Conservation (phyloP, 2,888 invertebrate species). For the Zelleria hepariella region DNA sequence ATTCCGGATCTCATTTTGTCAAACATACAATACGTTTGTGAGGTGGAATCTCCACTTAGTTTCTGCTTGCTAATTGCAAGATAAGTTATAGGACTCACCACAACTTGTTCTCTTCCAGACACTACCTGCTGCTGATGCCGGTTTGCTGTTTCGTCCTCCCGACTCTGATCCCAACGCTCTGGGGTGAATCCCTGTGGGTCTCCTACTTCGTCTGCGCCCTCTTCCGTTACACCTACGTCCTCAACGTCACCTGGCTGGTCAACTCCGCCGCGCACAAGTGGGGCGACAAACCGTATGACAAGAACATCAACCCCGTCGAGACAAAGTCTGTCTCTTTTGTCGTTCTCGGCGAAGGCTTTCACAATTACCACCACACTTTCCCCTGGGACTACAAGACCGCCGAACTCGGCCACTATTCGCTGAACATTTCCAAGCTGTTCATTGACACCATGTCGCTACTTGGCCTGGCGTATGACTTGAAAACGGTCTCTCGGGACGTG, state of each 20-base stretch:
- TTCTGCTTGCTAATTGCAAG: too few species aligned
- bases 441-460: conserved; percentile 85
- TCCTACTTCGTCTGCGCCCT: conserved; percentile 78
- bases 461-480: conserved; percentile 90
- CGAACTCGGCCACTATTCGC: conserved; percentile 78
- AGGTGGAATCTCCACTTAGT: too few species aligned
- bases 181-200: conserved; percentile 80
- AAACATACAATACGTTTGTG: too few species aligned
- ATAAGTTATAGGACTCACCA: too few species aligned
- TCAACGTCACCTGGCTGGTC: conserved; percentile 91
- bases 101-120: conserved; percentile 66
- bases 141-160: conserved; percentile 83
- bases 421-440: conserved; percentile 81
- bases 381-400: conserved; percentile 90
- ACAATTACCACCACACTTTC: conserved; percentile 89
- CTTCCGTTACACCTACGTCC: conserved; percentile 81
- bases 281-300: conserved; percentile 82
- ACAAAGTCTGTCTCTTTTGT: conserved; percentile 76
- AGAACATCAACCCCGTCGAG: conserved; percentile 80
- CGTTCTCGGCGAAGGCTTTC: conserved; percentile 85
- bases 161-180: conserved; percentile 79
- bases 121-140: conserved; percentile 81
- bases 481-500: conserved; percentile 79
- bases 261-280: conserved; percentile 90
- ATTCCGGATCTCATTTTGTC: too few species aligned